Evolutionary conservation across 1,140 invertebrate species (phyloP).

Genomic region (Agrilus planipennis): DNA sequence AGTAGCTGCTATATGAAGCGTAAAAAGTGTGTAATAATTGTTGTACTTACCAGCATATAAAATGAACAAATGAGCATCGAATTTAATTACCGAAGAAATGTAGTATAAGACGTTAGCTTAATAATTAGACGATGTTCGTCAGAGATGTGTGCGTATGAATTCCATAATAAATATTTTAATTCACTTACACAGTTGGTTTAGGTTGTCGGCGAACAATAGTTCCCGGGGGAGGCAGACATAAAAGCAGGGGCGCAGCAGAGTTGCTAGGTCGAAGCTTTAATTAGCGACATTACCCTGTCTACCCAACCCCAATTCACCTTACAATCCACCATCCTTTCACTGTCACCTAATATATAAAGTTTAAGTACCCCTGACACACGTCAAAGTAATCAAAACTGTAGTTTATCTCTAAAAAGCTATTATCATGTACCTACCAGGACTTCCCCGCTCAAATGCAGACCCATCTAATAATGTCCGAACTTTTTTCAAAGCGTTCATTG

Average conservation of each 20-base stretch:
- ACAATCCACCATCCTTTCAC: background rate
- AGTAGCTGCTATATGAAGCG: too few species aligned
- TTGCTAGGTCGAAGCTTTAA: slow-evolving; percentile 31
- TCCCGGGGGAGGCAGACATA: slow-evolving; percentile 28
- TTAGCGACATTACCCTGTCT: slow-evolving; percentile 28
- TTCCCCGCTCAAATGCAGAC: too few species aligned
- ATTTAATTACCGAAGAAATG: slow-evolving; percentile 28
- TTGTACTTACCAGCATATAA: too few species aligned
- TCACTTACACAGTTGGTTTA: slow-evolving; percentile 35
- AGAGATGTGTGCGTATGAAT: slow-evolving; percentile 29
- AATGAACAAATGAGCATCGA: too few species aligned
- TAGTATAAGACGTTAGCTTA: slow-evolving; percentile 27
- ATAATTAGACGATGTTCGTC: slow-evolving; percentile 26
- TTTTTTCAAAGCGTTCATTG: too few species aligned
- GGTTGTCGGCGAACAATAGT: slow-evolving; percentile 26
- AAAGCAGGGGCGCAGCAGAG: slow-evolving; percentile 26
- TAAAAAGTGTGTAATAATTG: too few species aligned
- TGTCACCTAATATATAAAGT: background rate
- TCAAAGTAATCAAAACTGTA: background rate
- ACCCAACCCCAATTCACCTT: too few species aligned
- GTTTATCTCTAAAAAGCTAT: background rate
- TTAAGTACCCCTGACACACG: background rate
- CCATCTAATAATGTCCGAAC: too few species aligned
- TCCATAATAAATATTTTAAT: slow-evolving; percentile 37
- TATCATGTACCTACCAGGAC: too few species aligned